phyloP scores from a whole-genome alignment of 2,888 invertebrate genomes.

The Polylopha cassiicola region DNA sequence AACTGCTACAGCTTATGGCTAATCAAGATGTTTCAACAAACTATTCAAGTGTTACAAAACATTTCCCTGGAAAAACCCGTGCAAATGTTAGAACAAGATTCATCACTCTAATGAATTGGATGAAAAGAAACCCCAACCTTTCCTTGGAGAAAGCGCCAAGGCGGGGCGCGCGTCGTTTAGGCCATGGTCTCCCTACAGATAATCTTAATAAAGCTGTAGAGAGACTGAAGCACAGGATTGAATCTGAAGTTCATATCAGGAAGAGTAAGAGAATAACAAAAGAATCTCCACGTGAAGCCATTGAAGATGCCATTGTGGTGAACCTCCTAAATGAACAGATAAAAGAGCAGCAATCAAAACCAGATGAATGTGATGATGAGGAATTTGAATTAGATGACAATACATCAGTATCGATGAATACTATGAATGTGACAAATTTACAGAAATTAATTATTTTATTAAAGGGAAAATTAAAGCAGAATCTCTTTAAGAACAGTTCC shows the following conservation, averaged over 20 bases:
- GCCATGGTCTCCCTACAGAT: constrained; percentile 26
- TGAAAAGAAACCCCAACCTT: constrained; percentile 48
- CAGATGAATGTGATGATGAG: constrained; percentile 21
- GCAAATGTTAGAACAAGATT: constrained; percentile 76
- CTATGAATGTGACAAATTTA: constrained; percentile 41
- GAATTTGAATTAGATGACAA: constrained; percentile 17
- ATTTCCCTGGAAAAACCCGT: constrained; percentile 62
- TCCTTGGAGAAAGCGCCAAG: constrained; percentile 37
- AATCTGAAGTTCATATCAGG: constrained; percentile 21
- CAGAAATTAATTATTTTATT: constrained; percentile 46
- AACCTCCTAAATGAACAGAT: constrained; percentile 40
- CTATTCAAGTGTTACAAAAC: constrained; percentile 62
- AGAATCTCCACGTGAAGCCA: constrained; percentile 40
- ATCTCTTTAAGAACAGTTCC: constrained; percentile 34
- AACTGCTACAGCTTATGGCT: constrained; percentile 74
- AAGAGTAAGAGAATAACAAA: constrained; percentile 29
- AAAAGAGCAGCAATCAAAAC: constrained; percentile 31
- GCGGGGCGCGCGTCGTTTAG: constrained; percentile 27
- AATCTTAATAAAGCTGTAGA: constrained; percentile 36
- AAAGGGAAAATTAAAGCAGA: constrained; percentile 42
- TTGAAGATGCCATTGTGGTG: constrained; percentile 53
- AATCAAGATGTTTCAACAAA: constrained; percentile 54
- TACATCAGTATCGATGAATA: constrained; percentile 15
- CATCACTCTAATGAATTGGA: constrained; percentile 51
- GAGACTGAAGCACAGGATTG: constrained; percentile 37